These are phyloP conservation scores for Thecocarcelia acutangulata DNA, from an alignment of 2,888 invertebrate genomes.

Conservation along the genomic window DNA sequence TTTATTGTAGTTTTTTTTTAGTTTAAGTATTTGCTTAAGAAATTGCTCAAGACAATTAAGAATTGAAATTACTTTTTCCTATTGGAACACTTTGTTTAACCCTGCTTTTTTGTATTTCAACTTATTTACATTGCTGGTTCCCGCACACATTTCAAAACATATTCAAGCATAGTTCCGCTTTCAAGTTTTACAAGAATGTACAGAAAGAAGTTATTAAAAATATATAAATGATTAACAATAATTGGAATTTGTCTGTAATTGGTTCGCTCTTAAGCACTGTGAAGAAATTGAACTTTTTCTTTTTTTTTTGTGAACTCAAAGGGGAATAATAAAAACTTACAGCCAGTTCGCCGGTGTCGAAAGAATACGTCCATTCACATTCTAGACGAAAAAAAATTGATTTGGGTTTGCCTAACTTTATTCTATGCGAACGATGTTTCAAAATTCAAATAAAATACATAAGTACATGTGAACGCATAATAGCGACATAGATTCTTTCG, in stretches of 20 bases:
- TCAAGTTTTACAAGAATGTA: neutral
- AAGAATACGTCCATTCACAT: no score
- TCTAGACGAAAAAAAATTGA: no score
- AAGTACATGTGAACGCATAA: no score
- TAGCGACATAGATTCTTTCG: no score
- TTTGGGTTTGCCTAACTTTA: no score
- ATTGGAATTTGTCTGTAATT: conserved; percentile 4
- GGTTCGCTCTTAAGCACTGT: neutral
- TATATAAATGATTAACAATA: conserved; percentile 32
- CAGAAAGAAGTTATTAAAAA: conserved; percentile 14
- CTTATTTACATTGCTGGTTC: neutral
- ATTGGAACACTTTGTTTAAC: conserved; percentile 15
- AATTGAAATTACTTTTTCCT: conserved; percentile 30
- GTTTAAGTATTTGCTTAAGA: conserved; percentile 50
- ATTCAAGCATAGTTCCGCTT: conserved; percentile 62
- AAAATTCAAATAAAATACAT: no score
- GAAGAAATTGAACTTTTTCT: neutral
- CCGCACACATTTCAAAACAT: conserved; percentile 5
- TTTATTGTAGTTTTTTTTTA: conserved; percentile 16
- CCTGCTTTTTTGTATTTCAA: conserved; percentile 14
- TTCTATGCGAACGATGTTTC: no score
- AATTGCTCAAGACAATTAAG: conserved; percentile 41
- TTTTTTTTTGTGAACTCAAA: no score
- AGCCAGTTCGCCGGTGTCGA: no score
- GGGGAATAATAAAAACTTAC: no score